Conservation (phyloP, 2,113 vertebrate species). For the Vulpes lagopus region DNA sequence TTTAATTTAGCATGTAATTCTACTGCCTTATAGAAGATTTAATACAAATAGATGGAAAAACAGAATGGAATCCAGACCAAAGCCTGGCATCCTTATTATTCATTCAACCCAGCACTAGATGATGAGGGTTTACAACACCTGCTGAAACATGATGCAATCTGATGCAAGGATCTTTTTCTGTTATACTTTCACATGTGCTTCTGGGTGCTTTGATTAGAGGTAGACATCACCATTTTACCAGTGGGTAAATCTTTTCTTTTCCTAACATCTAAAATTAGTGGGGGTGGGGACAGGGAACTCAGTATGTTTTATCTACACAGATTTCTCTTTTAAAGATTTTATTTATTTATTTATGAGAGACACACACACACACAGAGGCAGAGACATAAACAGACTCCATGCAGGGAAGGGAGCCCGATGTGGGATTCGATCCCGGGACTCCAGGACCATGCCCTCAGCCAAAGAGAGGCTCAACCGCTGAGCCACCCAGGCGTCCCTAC, state of each 20-base stretch:
- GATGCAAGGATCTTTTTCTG: slow-evolving; percentile 4
- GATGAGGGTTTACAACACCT: slow-evolving; percentile 9
- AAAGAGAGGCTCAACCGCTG: too few species aligned
- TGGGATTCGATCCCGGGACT: too few species aligned
- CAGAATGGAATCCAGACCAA: not conserved
- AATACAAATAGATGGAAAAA: not conserved
- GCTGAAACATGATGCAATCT: slow-evolving; percentile 49
- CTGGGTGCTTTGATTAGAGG: slow-evolving; percentile 22
- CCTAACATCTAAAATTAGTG: not conserved
- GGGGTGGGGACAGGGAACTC: not conserved
- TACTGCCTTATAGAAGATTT: not conserved
- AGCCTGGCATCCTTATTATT: not conserved
- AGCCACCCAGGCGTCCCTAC: too few species aligned
- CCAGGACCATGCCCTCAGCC: too few species aligned
- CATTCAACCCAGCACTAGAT: too few species aligned
- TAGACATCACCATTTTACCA: not conserved
- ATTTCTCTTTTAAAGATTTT: not conserved
- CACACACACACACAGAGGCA: too few species aligned
- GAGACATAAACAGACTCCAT: too few species aligned
- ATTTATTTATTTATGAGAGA: too few species aligned
- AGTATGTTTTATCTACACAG: slow-evolving; percentile 41
- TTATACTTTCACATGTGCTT: not conserved
- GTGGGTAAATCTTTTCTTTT: not conserved
- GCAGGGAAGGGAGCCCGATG: too few species aligned
- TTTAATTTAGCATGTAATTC: not conserved